Percentiles rank a stretch among this genome's conserved stretches.
Conservation (phyloP, 1,140 invertebrate genomes). For the Drosophila micromelanica region DNA sequence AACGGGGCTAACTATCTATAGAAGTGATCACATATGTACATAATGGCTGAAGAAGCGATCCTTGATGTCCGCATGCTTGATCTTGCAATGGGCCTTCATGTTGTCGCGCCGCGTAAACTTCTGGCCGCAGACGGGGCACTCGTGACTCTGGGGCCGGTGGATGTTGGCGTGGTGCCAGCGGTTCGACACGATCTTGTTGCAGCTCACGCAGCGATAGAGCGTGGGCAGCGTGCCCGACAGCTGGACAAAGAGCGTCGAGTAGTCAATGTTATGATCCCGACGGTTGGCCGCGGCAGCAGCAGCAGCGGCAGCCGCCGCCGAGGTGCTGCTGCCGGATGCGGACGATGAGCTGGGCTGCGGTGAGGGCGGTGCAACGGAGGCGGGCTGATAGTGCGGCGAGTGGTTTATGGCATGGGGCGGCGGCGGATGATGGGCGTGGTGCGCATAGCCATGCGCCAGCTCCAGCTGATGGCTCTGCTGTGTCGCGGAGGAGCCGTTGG, state of each 20-base stretch:
- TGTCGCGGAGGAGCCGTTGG: conserved; percentile 13
- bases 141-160: conserved; percentile 89
- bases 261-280: conserved; percentile 84
- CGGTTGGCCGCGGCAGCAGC: conserved; percentile 75
- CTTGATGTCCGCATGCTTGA: conserved; percentile 87
- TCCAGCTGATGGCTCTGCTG: conserved; percentile 48
- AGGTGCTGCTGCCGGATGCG: conserved; percentile 32
- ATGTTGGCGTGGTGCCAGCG: conserved; percentile 90
- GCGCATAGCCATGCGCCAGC: conserved; percentile 28
- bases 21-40: conserved; percentile 85
- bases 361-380: conserved; percentile 20
- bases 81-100: conserved; percentile 88
- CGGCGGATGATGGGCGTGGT: conserved; percentile 37
- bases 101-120: conserved; percentile 89
- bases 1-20: conserved; percentile 75
- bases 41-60: conserved; percentile 84
- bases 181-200: conserved; percentile 90
- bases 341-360: conserved; percentile 63
- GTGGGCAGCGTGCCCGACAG: conserved; percentile 82
- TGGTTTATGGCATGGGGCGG: conserved; percentile 36
- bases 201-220: conserved; percentile 84
- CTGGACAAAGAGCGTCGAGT: conserved; percentile 83
- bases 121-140: conserved; percentile 88
- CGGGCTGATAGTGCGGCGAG: conserved; percentile 59
- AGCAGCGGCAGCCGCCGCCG: conserved; percentile 59